Percentiles rank a stretch among this genome's conserved stretches.
These are phyloP conservation scores for Rhinolophus ferrumequinum DNA, from an alignment of 2,113 vertebrate species.

Conservation along the genomic window DNA sequence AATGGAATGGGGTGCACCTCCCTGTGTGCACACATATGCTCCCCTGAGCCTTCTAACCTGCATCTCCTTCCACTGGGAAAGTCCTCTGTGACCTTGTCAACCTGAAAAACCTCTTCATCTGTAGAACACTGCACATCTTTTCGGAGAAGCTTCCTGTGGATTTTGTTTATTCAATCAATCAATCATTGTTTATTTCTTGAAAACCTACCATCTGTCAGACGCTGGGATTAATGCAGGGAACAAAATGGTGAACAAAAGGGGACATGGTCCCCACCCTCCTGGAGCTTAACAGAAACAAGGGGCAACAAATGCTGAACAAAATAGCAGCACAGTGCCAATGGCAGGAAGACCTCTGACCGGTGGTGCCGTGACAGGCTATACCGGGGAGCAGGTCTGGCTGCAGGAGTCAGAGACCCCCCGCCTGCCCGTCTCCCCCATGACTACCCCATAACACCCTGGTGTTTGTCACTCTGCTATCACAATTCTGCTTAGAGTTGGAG, in stretches of 20 bases:
- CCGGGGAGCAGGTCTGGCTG: fast-evolving
- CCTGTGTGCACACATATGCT: fast-evolving
- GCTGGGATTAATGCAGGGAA: background rate
- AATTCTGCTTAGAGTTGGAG: background rate
- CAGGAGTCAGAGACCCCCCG: background rate
- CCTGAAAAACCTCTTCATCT: background rate
- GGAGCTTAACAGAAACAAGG: background rate
- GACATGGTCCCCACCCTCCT: fast-evolving
- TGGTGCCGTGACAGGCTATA: fast-evolving
- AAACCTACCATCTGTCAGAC: background rate
- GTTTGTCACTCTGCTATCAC: fast-evolving
- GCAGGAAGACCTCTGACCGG: fast-evolving
- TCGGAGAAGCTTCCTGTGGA: background rate
- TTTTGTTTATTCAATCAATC: background rate
- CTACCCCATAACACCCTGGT: fast-evolving
- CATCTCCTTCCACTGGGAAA: background rate
- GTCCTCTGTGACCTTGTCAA: too few relatives aligned
- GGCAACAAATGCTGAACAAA: background rate
- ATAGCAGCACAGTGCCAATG: fast-evolving
- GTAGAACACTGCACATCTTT: background rate
- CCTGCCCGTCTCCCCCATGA: background rate
- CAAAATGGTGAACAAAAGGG: background rate
- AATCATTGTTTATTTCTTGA: background rate
- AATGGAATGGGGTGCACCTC: fast-evolving
- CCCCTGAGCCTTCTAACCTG: fast-evolving